Percentiles rank a stretch among this genome's conserved stretches.
Evolutionary conservation across 2,797 vertebrate genomes (phyloP).

Genomic region (Heteromormyrus szaboi): DNA sequence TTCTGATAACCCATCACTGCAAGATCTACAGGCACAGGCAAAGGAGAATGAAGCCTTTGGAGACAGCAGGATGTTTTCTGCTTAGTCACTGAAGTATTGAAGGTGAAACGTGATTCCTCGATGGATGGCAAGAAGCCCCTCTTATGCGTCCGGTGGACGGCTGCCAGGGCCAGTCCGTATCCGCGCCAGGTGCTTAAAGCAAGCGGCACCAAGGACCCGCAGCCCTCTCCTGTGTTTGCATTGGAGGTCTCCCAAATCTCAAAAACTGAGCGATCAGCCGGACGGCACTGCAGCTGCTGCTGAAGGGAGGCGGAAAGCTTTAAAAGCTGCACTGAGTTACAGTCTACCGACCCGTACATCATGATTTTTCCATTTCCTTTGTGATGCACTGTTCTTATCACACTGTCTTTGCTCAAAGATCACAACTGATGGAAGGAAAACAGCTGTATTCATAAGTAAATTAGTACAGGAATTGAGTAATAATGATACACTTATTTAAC

Average conservation of each 20-base stretch:
- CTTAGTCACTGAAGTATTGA: conserved; percentile 44
- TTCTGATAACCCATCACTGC: conserved; percentile 11
- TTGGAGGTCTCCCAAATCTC: neutral
- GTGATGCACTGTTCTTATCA: neutral
- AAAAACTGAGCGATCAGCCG: neutral
- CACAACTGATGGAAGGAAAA: neutral
- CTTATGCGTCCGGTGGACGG: conserved; percentile 38
- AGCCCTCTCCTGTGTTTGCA: neutral
- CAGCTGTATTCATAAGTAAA: neutral
- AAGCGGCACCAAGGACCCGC: neutral
- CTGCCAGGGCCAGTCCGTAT: conserved; percentile 31
- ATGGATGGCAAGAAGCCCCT: conserved; percentile 26
- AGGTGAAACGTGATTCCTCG: conserved; percentile 32
- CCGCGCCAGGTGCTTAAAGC: conserved; percentile 21
- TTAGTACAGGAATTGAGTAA: neutral
- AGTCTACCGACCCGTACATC: neutral
- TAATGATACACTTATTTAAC: neutral
- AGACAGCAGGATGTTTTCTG: conserved; percentile 39
- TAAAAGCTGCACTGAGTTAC: neutral
- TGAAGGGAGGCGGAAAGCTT: neutral
- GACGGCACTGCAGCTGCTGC: neutral
- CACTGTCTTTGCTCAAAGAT: neutral
- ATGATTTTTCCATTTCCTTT: conserved; percentile 6
- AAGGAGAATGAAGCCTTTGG: conserved; percentile 23
- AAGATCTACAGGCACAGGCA: conserved; percentile 19